Base-by-base conservation (phyloP, 1,140 invertebrate genomes). In the Bursaphelenchus mucronatus region DNA sequence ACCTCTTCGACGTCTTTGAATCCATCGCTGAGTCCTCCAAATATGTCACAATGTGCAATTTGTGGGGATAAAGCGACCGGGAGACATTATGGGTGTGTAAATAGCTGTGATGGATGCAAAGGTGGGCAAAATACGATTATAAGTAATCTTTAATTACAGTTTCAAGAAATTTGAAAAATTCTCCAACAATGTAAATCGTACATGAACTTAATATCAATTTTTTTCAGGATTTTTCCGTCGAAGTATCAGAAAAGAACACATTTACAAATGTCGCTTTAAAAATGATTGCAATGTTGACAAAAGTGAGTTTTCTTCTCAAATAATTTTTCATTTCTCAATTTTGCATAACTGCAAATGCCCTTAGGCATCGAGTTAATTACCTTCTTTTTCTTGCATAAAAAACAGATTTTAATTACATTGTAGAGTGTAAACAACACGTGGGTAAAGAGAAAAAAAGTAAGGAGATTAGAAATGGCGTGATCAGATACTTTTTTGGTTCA, bases 251-350 rank as follows among this genome's bases (percentile, higher is more conserved):
- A 96, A 97, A 82, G 94, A 93, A 82, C 93, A 97, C 82, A 85
- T 90, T 4, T 98, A 97, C 82, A 90, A 90, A 0, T 97, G 94
- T 87, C 88, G 93, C 82, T 94, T 94, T 83, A 90, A 87, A 75
- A 86, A 92, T 78, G 90, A 89, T 82, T 97, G 94, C 79, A 87
- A 92, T 0, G 91, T 97, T 43, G 92, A 97, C 82, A 77, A 76
- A 64, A 63, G 74, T 75, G 54, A 19, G 68, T 45, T 40, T n/a
- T 64, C 50, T 50, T 51, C 44, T 11, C 45, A 15, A 57, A 17
- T 46, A 17, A 1, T 19, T 19, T 21, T 19, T 45, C 8, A 50
- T 10, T 47, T 59, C 41, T 13, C 30, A 30, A 5, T 30, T 30
- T 30, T 30, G 30, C 30, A 30, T 30, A 30, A 30, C 5, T 30